Evolutionary conservation across 2,888 invertebrate genomes (phyloP).

Genomic region (Stenchaetothrips biformis): DNA sequence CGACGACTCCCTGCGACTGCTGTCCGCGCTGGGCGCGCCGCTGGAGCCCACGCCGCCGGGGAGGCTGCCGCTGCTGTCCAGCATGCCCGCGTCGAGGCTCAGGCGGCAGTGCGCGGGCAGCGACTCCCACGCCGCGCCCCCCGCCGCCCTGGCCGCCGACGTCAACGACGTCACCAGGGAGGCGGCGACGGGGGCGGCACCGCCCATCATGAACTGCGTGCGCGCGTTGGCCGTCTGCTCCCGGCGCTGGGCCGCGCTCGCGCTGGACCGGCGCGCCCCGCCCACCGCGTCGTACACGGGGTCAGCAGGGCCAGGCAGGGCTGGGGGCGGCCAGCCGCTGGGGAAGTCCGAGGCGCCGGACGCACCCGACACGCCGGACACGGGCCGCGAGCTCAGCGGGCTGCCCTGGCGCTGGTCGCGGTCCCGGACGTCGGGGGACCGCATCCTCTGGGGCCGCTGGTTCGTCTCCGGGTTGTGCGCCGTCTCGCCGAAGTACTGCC

Average conservation of each 20-base stretch:
- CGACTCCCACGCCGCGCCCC: neutral
- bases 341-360: constrained; percentile 1
- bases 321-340: constrained; percentile 6
- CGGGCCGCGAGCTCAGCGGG: constrained; percentile 29
- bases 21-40: constrained; percentile 48
- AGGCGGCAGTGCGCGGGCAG: constrained; percentile 25
- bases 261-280: constrained; percentile 28
- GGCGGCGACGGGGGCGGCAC: neutral
- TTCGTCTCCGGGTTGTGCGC: constrained; percentile 87
- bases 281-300: neutral
- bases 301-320: neutral
- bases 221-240: constrained; percentile 13
- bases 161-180: neutral
- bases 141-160: neutral
- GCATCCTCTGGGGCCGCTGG: constrained; percentile 52
- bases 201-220: constrained; percentile 24
- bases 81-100: neutral
- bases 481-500: constrained; percentile 81
- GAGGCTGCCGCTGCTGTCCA: constrained; percentile 34
- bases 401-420: constrained; percentile 31
- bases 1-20: constrained; percentile 38
- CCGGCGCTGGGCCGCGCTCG: constrained; percentile 21
- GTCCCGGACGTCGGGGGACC: constrained; percentile 12
- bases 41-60: constrained; percentile 31
- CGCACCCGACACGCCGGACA: neutral